Evolutionary conservation across 2,888 invertebrate genomes (phyloP).

Genomic region (Myopa testacea): DNA sequence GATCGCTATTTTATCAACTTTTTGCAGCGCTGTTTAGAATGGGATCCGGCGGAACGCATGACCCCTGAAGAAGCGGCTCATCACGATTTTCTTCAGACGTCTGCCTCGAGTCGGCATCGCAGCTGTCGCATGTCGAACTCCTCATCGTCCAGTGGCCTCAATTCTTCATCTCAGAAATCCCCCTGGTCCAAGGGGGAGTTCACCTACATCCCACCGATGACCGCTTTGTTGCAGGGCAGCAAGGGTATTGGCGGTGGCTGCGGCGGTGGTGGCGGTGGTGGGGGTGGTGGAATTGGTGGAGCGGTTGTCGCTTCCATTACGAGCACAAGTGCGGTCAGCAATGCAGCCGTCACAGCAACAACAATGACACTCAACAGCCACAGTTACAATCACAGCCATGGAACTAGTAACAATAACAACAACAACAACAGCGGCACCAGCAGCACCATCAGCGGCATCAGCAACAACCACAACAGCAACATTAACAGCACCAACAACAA

Average conservation of each 20-base stretch:
- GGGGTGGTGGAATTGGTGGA: constrained; percentile 45
- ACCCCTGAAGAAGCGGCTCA: constrained; percentile 91
- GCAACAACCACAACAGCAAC: constrained; percentile 56
- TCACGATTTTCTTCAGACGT: constrained; percentile 85
- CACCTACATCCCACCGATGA: constrained; percentile 61
- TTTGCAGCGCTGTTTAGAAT: constrained; percentile 89
- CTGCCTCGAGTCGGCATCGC: constrained; percentile 68
- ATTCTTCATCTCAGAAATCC: constrained; percentile 63
- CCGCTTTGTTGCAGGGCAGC: constrained; percentile 46
- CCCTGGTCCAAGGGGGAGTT: constrained; percentile 60
- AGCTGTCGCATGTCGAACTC: constrained; percentile 64
- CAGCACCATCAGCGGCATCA: constrained; percentile 35
- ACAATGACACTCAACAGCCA: constrained; percentile 49
- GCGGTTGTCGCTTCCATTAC: constrained; percentile 61
- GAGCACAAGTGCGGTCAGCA: constrained; percentile 61
- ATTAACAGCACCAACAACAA: constrained; percentile 52
- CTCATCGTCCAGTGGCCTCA: constrained; percentile 63
- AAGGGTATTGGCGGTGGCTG: constrained; percentile 48
- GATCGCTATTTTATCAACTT: constrained; percentile 93
- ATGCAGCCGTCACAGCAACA: constrained; percentile 62
- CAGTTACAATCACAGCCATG: constrained; percentile 52
- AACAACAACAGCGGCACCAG: constrained; percentile 36
- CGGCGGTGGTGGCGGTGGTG: constrained; percentile 47
- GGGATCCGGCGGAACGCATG: constrained; percentile 93
- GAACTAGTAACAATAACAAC: constrained; percentile 48